Evolutionary conservation across 2,888 invertebrate genomes (phyloP), one percentile per base, ranked within the genome.

Genomic region (Melinaea menophilus): DNA sequence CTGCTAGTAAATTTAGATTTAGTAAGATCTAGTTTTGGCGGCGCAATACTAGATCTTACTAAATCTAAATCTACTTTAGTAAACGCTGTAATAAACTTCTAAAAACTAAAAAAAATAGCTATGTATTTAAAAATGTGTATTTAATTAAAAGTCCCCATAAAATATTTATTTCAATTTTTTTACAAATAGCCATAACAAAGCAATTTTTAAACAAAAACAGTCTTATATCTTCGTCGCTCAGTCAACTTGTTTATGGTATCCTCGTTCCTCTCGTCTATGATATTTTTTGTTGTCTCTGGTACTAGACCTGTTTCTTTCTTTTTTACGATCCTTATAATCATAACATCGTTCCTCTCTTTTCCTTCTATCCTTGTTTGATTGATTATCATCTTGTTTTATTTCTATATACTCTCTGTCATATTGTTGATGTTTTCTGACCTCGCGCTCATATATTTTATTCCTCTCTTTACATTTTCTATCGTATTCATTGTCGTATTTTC

Each of bases 281-380:
- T 55, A 45, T 64, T 37, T 65, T n/a, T 59, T 51, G 62, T 47
- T 57, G 41, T 63, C 56, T 11, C 45, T 55, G 12, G 37, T 51
- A 56, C 41, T 55, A 61, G 59, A 45, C 31, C 51, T 62, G 3
- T 65, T 37, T 56, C 48, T 63, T 51, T 63, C 54, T 56, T 56
- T 9, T 41, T 41, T 9, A 41, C 41, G 41, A 41, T 41, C 37
- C 37, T 37, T 37, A 37, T 37, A 37, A 37, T 37, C 4, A 51
- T 37, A 12, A 12, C 33, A 33, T 47, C 33, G 31, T 54, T 46
- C 12, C 60, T 33, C 2, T 55, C 37, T 59, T 58, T 34, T 55
- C 12, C 13, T 54, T 41, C 46, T 62, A 2, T 63, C 31, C 11
- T 13, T 56, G 9, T 1, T 3, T 41, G 41, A 0, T 9, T 41